These are phyloP conservation scores for Drosophila macrothrix DNA, from an alignment of 2,888 invertebrate species.

Conservation along the genomic window DNA sequence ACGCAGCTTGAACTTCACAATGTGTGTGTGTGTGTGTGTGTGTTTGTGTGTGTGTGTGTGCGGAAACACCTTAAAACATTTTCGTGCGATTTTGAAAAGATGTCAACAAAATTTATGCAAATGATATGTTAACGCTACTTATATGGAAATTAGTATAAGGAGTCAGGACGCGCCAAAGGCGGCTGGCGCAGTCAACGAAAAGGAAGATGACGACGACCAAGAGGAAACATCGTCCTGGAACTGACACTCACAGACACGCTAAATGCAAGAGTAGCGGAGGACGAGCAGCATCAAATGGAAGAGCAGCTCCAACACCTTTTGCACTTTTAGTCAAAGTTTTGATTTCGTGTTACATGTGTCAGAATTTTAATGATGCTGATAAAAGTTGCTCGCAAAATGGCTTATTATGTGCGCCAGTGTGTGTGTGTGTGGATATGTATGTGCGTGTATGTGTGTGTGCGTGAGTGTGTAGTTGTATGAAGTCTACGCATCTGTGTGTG, in stretches of 20 bases:
- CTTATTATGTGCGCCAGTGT: conserved; percentile 71
- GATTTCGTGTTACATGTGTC: conserved; percentile 81
- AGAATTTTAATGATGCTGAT: conserved; percentile 82
- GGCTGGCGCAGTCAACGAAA: conserved; percentile 25
- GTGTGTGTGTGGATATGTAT: conserved; percentile 5
- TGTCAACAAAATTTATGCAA: conserved; percentile 83
- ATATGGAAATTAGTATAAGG: conserved; percentile 82
- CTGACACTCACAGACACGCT: conserved; percentile 32
- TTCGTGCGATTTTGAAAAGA: conserved; percentile 83
- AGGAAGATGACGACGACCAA: conserved; percentile 12
- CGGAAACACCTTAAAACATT: conserved; percentile 82
- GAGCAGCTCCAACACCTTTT: conserved; percentile 68
- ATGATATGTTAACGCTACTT: conserved; percentile 83
- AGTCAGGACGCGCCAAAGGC: conserved; percentile 80
- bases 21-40: conserved; percentile 32
- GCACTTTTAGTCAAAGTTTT: conserved; percentile 81
- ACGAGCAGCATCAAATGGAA: conserved; percentile 1
- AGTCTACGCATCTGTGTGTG: conserved; percentile 26
- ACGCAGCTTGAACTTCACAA: conserved; percentile 27
- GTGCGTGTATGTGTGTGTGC: conserved; percentile 16
- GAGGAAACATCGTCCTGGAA: conserved; percentile 30
- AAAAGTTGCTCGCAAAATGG: conserved; percentile 77
- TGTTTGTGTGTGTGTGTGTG: conserved; percentile 38
- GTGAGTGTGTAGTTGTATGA: conserved; percentile 7
- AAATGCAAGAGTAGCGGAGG: background rate